Percentiles rank a stretch among this genome's conserved stretches.
Evolutionary conservation across 2,888 invertebrate genomes (phyloP).

Genomic region (Therioaphis trifolii): DNA sequence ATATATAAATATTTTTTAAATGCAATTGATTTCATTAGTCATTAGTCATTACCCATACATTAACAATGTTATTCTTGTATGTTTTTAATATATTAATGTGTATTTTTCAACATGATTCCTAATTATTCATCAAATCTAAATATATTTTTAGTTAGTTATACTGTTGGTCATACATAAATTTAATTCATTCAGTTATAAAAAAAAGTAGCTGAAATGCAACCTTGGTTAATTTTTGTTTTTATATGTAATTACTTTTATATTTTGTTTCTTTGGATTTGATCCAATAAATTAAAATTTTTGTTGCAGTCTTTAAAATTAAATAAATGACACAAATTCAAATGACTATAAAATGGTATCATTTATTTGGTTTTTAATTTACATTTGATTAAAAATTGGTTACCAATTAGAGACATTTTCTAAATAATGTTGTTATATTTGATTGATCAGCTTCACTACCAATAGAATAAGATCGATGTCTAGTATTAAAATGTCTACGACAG

Average conservation of each 20-base stretch:
- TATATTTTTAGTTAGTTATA: slow-evolving; percentile 8
- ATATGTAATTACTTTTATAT: slow-evolving; percentile 35
- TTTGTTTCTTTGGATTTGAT: slow-evolving; percentile 40
- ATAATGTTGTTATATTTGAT: not conserved
- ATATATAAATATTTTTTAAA: not conserved
- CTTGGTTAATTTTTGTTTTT: slow-evolving; percentile 44
- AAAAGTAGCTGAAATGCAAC: slow-evolving; percentile 37
- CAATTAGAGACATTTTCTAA: slow-evolving; percentile 36
- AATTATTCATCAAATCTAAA: slow-evolving; percentile 18
- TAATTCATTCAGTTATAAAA: not conserved
- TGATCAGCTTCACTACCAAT: slow-evolving; percentile 50
- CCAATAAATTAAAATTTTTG: slow-evolving; percentile 1
- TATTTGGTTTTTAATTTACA: slow-evolving; percentile 18
- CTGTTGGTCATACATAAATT: not conserved
- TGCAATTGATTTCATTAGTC: too few relatives aligned
- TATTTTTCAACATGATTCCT: not conserved
- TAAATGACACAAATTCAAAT: slow-evolving; percentile 14
- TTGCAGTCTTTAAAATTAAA: slow-evolving; percentile 12
- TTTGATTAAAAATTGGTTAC: not conserved
- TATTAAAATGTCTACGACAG: slow-evolving; percentile 69
- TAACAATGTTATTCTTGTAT: too few relatives aligned
- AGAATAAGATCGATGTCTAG: slow-evolving; percentile 39
- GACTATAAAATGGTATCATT: slow-evolving; percentile 4
- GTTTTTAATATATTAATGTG: not conserved
- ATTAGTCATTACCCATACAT: not conserved